Percentiles rank a stretch among this genome's conserved stretches.
phyloP scores from a whole-genome alignment of 1,140 invertebrate genomes.

The Drosophila erecta region DNA sequence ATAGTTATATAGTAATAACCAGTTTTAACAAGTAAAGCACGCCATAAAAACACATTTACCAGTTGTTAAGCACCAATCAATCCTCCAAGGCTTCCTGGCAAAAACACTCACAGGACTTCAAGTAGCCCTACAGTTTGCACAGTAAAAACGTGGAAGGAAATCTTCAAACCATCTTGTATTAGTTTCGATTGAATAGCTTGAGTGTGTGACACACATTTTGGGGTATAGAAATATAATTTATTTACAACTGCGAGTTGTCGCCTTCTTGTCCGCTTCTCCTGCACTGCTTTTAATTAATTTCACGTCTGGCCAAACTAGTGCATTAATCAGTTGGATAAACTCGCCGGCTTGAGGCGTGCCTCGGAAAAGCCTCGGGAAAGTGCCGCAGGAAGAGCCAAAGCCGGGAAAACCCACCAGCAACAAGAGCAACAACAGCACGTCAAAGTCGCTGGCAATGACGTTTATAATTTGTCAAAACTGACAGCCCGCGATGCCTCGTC shows the following conservation, averaged over 20 bases:
- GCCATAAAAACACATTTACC: too few relatives aligned
- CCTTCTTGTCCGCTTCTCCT: neutral
- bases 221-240: too few relatives aligned
- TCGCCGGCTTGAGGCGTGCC: conserved; percentile 33
- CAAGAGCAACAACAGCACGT: conserved; percentile 47
- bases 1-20: too few relatives aligned
- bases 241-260: neutral
- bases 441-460: conserved; percentile 79
- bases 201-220: too few relatives aligned
- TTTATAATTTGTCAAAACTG: conserved; percentile 81
- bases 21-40: too few relatives aligned
- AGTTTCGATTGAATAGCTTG: too few relatives aligned
- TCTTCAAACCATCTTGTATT: too few relatives aligned
- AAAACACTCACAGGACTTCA: too few relatives aligned
- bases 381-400: conserved; percentile 28
- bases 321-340: conserved; percentile 72
- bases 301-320: conserved; percentile 69
- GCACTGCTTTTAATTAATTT: conserved; percentile 67
- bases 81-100: too few relatives aligned
- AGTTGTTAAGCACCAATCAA: too few relatives aligned
- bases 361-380: conserved; percentile 15
- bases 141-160: too few relatives aligned
- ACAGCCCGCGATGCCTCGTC: conserved; percentile 59
- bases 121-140: too few relatives aligned
- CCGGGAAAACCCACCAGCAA: conserved; percentile 22